Conservation (phyloP, 2,797 vertebrate species). For the Aldrovandia affinis region DNA sequence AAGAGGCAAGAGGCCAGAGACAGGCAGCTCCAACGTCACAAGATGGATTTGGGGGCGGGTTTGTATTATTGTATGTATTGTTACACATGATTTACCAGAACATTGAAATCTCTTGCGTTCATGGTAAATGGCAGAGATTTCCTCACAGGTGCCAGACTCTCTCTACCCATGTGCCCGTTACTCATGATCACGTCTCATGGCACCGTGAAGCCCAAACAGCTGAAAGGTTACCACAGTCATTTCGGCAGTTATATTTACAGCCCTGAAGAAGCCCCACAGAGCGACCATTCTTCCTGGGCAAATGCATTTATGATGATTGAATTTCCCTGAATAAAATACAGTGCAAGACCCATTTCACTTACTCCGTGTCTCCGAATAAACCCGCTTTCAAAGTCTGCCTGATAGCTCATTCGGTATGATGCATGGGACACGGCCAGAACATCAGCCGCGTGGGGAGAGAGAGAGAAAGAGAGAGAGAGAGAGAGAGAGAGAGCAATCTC, state of each 20-base stretch:
- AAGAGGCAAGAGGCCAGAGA: no score
- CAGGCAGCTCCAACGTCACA: not conserved
- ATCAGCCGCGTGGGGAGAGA: not conserved
- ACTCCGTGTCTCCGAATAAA: conserved; percentile 26
- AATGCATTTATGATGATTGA: conserved; percentile 43
- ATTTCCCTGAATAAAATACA: conserved; percentile 40
- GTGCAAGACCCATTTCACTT: conserved; percentile 20
- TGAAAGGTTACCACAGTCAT: conserved; percentile 29
- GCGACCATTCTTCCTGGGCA: conserved; percentile 23
- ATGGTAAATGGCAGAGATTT: not conserved
- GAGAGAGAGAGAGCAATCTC: not conserved
- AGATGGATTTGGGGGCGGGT: no score
- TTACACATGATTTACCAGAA: not conserved
- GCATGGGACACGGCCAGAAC: not conserved
- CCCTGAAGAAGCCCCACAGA: conserved; percentile 14
- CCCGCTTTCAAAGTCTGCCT: conserved; percentile 17
- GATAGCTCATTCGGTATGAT: no score
- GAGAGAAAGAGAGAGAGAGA: not conserved
- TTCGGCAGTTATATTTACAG: conserved; percentile 30
- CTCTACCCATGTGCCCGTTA: not conserved
- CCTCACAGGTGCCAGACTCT: not conserved
- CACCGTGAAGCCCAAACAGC: not conserved
- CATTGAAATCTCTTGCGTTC: not conserved
- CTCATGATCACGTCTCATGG: not conserved
- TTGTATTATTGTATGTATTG: not conserved